Evolutionary conservation across 30 jellyfish, hydroid and myxozoan genomes (phyloP).

Genomic region (Chrysaora quinquecirrha): DNA sequence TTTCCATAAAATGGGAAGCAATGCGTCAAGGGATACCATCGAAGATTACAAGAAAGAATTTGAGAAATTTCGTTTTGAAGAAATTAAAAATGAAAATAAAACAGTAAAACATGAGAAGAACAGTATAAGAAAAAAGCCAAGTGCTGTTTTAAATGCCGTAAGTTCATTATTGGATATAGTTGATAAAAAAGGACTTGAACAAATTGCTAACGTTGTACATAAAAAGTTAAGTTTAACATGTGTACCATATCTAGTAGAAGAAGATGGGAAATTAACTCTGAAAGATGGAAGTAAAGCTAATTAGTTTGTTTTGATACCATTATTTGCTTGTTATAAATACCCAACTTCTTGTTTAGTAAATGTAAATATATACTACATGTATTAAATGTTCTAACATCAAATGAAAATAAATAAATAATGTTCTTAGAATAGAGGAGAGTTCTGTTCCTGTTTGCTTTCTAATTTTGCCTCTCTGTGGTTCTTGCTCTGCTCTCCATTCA

Average conservation of each 20-base stretch:
- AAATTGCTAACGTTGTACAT: slow-evolving; percentile 88
- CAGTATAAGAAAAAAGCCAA: slow-evolving; percentile 57
- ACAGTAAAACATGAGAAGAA: slow-evolving; percentile 29
- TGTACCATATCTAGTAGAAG: slow-evolving; percentile 59
- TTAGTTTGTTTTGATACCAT: neutral
- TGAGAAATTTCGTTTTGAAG: slow-evolving; percentile 46
- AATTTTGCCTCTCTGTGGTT: too few species aligned
- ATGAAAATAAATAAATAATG: too few species aligned
- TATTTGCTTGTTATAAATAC: too few species aligned
- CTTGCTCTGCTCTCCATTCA: too few species aligned
- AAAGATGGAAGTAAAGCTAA: slow-evolving; percentile 42
- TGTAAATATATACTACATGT: too few species aligned
- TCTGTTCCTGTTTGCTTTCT: too few species aligned
- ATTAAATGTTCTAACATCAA: too few species aligned
- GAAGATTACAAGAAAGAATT: slow-evolving; percentile 85
- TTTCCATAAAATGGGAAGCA: slow-evolving; percentile 72
- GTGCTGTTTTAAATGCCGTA: slow-evolving; percentile 88
- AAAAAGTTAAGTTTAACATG: slow-evolving; percentile 80
- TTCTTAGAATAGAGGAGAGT: too few species aligned
- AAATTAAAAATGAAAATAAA: slow-evolving; percentile 38
- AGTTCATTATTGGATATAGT: slow-evolving; percentile 70
- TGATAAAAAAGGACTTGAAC: slow-evolving; percentile 62
- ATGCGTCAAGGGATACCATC: slow-evolving; percentile 24
- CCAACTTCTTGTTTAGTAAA: too few species aligned
- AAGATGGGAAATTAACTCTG: slow-evolving; percentile 23